A percentile compares a stretch with the other conserved stretches of the same genome.
These are phyloP conservation scores for Philotrypesis tridentata DNA, from an alignment of 1,140 invertebrate genomes.

Conservation along the genomic window DNA sequence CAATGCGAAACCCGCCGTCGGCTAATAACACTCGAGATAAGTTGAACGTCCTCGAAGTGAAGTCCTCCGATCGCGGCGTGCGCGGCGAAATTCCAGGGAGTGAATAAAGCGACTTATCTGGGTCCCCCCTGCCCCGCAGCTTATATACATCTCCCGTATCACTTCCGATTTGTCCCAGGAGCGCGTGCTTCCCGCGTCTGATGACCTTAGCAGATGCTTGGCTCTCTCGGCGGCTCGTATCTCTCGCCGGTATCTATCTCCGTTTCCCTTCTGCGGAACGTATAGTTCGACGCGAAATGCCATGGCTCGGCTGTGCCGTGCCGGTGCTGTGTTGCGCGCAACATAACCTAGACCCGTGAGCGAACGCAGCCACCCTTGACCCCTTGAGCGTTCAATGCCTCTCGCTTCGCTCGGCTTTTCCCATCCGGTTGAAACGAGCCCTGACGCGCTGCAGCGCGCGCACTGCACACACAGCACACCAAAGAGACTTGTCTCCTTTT, in stretches of 20 bases:
- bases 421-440: slow-evolving; percentile 22
- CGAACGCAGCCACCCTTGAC: slow-evolving; percentile 8
- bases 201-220: neutral
- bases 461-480: too few species aligned
- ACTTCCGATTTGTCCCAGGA: neutral
- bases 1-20: too few species aligned
- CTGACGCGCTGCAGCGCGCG: too few species aligned
- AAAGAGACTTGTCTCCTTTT: neutral
- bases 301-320: slow-evolving; percentile 6
- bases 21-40: neutral
- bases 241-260: neutral
- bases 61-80: neutral
- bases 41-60: neutral
- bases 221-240: too few species aligned
- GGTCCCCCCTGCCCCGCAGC: neutral
- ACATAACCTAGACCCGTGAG: slow-evolving; percentile 23
- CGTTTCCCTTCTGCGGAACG: neutral
- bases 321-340: neutral
- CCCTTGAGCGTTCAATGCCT: slow-evolving; percentile 32
- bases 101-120: neutral
- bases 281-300: neutral
- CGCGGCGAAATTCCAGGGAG: neutral
- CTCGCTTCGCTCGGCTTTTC: neutral
- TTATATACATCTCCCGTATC: neutral
- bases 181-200: neutral